Evolutionary conservation across 2,888 invertebrate species (phyloP), one percentile per base, ranked within the genome.

Genomic region (Alentia gelatinosa): DNA sequence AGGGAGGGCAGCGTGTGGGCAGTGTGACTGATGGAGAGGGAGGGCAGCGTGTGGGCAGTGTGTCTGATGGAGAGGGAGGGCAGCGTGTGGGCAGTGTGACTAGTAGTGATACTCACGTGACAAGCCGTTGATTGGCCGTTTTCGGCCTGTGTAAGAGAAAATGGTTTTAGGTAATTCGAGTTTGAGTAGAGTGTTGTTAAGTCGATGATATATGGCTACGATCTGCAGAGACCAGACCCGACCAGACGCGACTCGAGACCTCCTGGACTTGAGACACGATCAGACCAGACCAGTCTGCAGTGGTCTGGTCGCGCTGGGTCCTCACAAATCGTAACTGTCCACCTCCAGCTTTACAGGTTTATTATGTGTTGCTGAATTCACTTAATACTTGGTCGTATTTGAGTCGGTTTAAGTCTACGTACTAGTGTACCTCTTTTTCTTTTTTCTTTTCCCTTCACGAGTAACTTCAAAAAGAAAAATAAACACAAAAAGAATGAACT

Each of bases 31-130:
- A 19, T 9, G 19, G 15, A 5, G n/a, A 5, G n/a, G 63, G n/a
- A 26, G 63, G 5, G 63, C 5, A n/a, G 9, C 15, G 63, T 12
- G 63, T n/a, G 47, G 47, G 47, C 23, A 63, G 63, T 12, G 26
- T 12, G 26, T 63, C 5, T 63, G 63, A n/a, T 12, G 63, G 15
- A 5, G n/a, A 15, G 5, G 63, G 5, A 63, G 63, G 5, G 63
- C n/a, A 5, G 5, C 19, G 26, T 63, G 63, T 63, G 9, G 47
- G 19, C 9, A 19, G 47, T 47, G n/a, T n/a, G n/a, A n/a, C n/a
- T n/a, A n/a, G n/a, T n/a, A n/a, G n/a, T 5, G 5, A 26, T 86
- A 86, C 86, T 86, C 50, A 86, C 86, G 42, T 86, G 86, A 86
- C 30, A 86, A 50, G 47, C 42, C 86, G 50, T 47, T 86, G 47